phyloP scores from a whole-genome alignment of 2,797 vertebrate genomes.

The Alcedo quadribrachys region DNA sequence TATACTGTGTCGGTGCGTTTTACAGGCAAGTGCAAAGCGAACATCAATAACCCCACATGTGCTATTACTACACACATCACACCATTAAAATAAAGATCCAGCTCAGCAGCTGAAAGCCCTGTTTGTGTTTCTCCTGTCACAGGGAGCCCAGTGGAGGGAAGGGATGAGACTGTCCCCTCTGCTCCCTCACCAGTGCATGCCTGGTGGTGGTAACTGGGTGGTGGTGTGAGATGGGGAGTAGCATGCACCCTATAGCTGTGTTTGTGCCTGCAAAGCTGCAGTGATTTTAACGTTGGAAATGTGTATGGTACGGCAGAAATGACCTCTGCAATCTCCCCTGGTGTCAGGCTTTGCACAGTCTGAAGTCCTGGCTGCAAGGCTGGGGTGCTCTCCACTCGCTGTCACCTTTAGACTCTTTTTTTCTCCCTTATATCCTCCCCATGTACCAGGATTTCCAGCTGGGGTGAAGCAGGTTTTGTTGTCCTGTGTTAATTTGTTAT shows the following conservation, averaged over 20 bases:
- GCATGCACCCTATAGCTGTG: fast-evolving
- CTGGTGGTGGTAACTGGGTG: background rate
- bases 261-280: background rate
- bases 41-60: conserved; percentile 55
- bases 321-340: too few species aligned
- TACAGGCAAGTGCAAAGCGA: conserved; percentile 16
- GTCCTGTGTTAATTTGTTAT: background rate
- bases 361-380: fast-evolving
- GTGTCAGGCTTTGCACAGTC: fast-evolving
- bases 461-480: background rate
- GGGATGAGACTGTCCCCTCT: background rate
- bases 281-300: background rate
- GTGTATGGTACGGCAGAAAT: fast-evolving
- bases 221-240: background rate
- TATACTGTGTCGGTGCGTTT: conserved; percentile 56
- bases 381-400: background rate
- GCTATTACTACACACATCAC: conserved; percentile 1
- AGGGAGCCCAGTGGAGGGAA: background rate
- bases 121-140: background rate
- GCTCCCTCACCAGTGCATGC: fast-evolving
- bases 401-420: too few species aligned
- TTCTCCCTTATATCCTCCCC: background rate
- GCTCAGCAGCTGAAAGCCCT: background rate
- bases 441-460: background rate
- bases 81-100: conserved; percentile 23